Evolutionary conservation across 2,888 invertebrate species (phyloP).

Genomic region (Mesoligia furuncula): DNA sequence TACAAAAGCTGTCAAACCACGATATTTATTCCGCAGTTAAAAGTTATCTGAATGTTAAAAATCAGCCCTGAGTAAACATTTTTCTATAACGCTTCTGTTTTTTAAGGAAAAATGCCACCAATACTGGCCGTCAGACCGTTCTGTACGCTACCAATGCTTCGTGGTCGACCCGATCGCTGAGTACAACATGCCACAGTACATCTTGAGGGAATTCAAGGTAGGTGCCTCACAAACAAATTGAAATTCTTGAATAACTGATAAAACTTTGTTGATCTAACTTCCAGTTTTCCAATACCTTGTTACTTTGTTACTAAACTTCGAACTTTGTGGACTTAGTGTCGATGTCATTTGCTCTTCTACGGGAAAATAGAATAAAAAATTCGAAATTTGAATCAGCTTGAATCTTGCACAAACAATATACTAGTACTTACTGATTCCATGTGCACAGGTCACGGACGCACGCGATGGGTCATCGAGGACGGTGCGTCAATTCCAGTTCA

Average conservation of each 20-base stretch:
- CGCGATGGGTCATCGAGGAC: constrained; percentile 99
- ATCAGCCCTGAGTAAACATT: background rate
- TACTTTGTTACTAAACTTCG: constrained; percentile 47
- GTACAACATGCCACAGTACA: constrained; percentile 99
- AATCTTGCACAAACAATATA: background rate
- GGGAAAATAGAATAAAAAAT: constrained; percentile 21
- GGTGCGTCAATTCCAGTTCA: constrained; percentile 98
- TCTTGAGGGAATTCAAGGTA: constrained; percentile 99
- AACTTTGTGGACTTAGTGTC: constrained; percentile 34
- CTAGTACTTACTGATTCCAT: constrained; percentile 1
- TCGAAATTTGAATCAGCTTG: constrained; percentile 7
- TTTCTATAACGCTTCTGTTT: constrained; percentile 30
- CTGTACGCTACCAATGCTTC: constrained; percentile 99
- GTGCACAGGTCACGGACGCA: constrained; percentile 96
- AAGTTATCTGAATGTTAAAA: background rate
- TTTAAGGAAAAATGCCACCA: constrained; percentile 99
- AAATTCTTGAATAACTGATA: constrained; percentile 53
- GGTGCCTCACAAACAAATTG: constrained; percentile 47
- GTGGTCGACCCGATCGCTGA: constrained; percentile 99
- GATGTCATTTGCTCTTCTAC: constrained; percentile 33
- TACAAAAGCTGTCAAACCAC: background rate
- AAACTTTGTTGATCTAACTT: constrained; percentile 58
- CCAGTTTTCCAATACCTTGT: constrained; percentile 51
- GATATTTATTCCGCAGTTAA: background rate
- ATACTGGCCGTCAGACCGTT: constrained; percentile 99